Evolutionary conservation across 1,140 invertebrate genomes (phyloP), one percentile per base, ranked within the genome.

Genomic region (Musca domestica): DNA sequence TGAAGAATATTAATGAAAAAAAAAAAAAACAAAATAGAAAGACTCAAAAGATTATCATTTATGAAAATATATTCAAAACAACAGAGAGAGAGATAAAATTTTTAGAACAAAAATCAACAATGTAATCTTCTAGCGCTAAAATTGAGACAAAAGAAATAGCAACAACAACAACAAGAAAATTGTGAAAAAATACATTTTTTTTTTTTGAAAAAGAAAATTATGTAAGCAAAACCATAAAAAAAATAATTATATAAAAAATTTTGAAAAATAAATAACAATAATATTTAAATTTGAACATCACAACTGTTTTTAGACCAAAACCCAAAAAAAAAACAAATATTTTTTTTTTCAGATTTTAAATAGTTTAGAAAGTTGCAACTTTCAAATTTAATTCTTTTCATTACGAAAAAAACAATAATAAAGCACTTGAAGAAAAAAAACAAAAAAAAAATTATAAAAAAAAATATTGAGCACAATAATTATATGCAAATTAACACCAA

Each of bases 121-220:
- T 61, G 22, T n/a, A 61, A 61, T 61, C 56, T 61, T 61, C 56
- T 61, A 61, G 56, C 56, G 56, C 56, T 61, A 20, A 61, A 56
- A 56, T 2, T 12, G 12, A 27, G 15, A 30, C 6, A 56, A 54
- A 14, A 3, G 5, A 51, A 51, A 51, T 7, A 23, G 14, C 12
- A 15, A 30, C 14, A 25, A 56, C 10, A 56, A 25, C 14, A 56
- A 27, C 15, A 27, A 27, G 27, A 23, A 54, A 54, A 54, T 54
- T 54, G 19, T 20, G 22, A 22, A 54, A 56, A 27, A 22, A 56
- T 23, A 54, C 4, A 20, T 15, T 3, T 20, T 20, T 51, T 51
- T 51, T 51, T 51, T 7, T 51, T 51, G 12, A 17, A 17, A 51
- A 20, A 17, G 22, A n/a, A 22, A 51, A 51, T n/a, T 49, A 49